Evolutionary conservation across 2,113 vertebrate species (phyloP).

Genomic region (Nestor notabilis): DNA sequence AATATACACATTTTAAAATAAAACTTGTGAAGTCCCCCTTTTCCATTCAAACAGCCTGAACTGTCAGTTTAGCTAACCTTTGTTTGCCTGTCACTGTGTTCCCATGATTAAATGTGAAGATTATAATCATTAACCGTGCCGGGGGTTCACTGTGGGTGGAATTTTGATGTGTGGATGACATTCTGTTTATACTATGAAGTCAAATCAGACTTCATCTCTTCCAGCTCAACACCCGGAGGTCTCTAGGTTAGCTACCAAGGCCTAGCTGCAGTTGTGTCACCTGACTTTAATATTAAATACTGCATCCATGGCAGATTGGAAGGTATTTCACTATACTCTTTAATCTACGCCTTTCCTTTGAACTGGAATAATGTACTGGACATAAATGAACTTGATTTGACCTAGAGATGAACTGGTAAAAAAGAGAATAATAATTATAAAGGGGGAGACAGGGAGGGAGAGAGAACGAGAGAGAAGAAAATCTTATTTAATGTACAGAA

Average conservation of each 20-base stretch:
- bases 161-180: constrained; percentile 78
- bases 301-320: constrained; percentile 52
- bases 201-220: constrained; percentile 82
- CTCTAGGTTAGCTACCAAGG: constrained; percentile 78
- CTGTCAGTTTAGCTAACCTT: constrained; percentile 81
- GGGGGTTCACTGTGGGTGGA: constrained; percentile 73
- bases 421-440: not conserved
- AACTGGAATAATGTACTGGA: constrained; percentile 78
- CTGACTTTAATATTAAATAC: constrained; percentile 71
- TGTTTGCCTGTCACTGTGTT: constrained; percentile 80
- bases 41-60: constrained; percentile 60
- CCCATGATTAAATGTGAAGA: constrained; percentile 82
- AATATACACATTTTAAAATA: constrained; percentile 63
- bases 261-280: constrained; percentile 63
- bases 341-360: constrained; percentile 59
- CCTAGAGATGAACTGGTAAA: constrained; percentile 72
- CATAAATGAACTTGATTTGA: constrained; percentile 79
- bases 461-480: not conserved
- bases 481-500: not conserved
- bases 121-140: constrained; percentile 81
- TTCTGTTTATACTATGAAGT: constrained; percentile 78
- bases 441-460: not conserved
- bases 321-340: constrained; percentile 52
- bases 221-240: constrained; percentile 86
- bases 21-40: constrained; percentile 39